A percentile compares a stretch with the other conserved stretches of the same genome.
These are phyloP conservation scores for Neogale vison DNA, from an alignment of 2,113 vertebrate species.

Conservation along the genomic window DNA sequence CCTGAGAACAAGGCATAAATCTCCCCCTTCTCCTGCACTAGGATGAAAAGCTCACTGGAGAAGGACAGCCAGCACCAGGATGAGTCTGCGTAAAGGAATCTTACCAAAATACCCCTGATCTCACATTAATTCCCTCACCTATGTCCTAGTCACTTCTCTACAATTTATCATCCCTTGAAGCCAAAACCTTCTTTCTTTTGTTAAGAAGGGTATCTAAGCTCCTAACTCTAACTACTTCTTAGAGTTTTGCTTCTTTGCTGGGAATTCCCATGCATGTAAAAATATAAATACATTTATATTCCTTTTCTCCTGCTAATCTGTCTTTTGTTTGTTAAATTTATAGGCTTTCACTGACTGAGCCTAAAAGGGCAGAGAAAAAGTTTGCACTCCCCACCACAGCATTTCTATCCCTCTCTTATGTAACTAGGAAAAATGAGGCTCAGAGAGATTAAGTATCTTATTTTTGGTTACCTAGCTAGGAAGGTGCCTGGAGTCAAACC, in stretches of 20 bases:
- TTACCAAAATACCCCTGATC: not conserved
- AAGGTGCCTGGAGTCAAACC: not conserved
- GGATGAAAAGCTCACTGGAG: not conserved
- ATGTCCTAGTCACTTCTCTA: not conserved
- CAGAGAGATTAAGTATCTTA: not conserved
- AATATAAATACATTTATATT: not conserved
- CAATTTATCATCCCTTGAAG: not conserved
- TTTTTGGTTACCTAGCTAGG: not conserved
- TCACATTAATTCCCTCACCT: not conserved
- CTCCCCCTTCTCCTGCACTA: not conserved
- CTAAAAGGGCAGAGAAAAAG: not conserved
- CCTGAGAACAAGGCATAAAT: not conserved
- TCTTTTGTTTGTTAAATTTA: not conserved
- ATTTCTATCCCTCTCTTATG: not conserved
- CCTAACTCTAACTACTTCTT: not conserved
- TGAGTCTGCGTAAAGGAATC: not conserved
- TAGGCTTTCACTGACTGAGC: not conserved
- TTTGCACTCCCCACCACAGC: not conserved
- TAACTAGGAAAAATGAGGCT: not conserved
- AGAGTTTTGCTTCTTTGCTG: not conserved
- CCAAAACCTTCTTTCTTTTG: not conserved
- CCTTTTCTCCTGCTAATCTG: not conserved
- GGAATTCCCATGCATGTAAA: not conserved
- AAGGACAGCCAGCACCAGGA: not conserved
- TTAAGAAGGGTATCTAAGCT: not conserved